Conservation (phyloP, 2,888 invertebrate species). For the Yponomeuta malinellus region DNA sequence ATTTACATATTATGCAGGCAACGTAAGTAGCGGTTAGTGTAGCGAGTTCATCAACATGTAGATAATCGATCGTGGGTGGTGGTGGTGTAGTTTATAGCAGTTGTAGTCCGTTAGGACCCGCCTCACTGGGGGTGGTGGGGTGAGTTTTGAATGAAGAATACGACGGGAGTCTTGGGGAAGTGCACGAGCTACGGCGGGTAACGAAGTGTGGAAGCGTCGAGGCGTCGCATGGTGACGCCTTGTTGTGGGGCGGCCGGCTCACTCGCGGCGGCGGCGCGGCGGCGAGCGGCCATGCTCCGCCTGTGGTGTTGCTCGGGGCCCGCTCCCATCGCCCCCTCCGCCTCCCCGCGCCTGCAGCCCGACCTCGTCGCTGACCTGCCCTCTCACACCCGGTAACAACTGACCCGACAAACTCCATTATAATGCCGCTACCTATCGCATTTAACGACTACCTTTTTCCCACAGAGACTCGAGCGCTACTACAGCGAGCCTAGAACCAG, state of each 20-base stretch:
- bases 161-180: constrained; percentile 1
- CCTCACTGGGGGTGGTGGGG: neutral
- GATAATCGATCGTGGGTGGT: constrained; percentile 39
- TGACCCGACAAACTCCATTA: constrained; percentile 7
- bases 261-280: constrained; percentile 58
- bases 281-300: constrained; percentile 57
- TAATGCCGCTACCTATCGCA: constrained; percentile 28
- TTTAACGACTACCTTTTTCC: constrained; percentile 32
- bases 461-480: constrained; percentile 57
- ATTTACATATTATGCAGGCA: constrained; percentile 42
- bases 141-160: neutral
- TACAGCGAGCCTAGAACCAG: constrained; percentile 24
- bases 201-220: constrained; percentile 1
- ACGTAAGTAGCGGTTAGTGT: constrained; percentile 23
- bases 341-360: constrained; percentile 36
- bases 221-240: constrained; percentile 13
- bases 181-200: neutral
- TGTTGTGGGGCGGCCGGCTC: constrained; percentile 29
- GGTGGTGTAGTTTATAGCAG: neutral
- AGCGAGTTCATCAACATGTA: constrained; percentile 55
- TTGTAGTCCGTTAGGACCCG: neutral
- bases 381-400: constrained; percentile 52
- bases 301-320: constrained; percentile 51
- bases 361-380: constrained; percentile 67
- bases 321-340: constrained; percentile 33